Percentiles rank a stretch among this genome's conserved stretches.
These are phyloP conservation scores for Aeoliscus strigatus DNA, from an alignment of 2,797 vertebrate genomes.

Conservation along the genomic window DNA sequence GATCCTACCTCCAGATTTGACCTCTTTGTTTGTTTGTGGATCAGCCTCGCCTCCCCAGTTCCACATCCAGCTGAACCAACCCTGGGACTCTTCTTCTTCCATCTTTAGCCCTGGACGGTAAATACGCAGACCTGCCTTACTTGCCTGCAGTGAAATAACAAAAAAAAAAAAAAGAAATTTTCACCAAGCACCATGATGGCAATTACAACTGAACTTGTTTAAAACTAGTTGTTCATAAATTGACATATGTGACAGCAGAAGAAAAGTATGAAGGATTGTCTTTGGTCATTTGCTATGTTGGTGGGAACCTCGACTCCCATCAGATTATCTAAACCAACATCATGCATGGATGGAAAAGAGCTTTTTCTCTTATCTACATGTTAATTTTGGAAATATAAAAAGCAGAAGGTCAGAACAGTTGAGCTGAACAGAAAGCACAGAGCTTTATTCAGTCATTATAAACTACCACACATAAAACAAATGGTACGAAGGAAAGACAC, in stretches of 20 bases:
- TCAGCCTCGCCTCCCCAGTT: conserved; percentile 78
- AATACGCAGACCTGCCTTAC: conserved; percentile 86
- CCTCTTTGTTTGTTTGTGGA: conserved; percentile 68
- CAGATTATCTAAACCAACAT: too few species aligned
- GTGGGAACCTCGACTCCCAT: too few species aligned
- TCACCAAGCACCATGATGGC: too few species aligned
- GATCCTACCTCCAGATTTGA: conserved; percentile 81
- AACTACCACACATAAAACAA: too few species aligned
- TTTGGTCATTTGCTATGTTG: neutral
- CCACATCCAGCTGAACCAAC: conserved; percentile 95
- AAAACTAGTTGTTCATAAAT: too few species aligned
- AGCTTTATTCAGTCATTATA: too few species aligned
- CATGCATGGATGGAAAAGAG: too few species aligned
- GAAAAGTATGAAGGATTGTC: too few species aligned
- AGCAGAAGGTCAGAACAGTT: too few species aligned
- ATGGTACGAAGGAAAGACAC: neutral
- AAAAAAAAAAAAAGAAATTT: neutral
- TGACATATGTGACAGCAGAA: too few species aligned
- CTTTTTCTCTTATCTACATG: neutral
- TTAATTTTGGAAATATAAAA: neutral
- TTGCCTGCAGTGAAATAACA: conserved; percentile 73
- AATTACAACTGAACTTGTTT: too few species aligned
- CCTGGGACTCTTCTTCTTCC: conserved; percentile 84
- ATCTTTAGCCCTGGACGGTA: conserved; percentile 85
- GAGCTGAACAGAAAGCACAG: too few species aligned